Base-by-base conservation (phyloP, 2,797 vertebrate genomes). In the Alosa sapidissima region DNA sequence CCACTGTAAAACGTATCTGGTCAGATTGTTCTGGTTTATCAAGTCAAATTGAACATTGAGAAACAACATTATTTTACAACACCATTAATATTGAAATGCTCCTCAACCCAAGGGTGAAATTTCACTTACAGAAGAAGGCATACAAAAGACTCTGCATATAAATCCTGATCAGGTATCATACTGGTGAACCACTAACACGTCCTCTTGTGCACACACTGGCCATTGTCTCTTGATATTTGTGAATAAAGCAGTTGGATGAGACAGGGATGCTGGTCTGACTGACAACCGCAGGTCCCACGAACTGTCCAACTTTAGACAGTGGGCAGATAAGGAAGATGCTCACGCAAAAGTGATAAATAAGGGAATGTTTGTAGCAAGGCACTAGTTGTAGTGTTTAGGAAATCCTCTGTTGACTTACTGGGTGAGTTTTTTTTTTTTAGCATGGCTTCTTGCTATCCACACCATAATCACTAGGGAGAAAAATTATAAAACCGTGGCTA, bases 291-390 rank as follows among this genome's bases (percentile, higher is more conserved):
- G 81, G 24, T 55, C 13, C 78, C 47, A 88, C 33, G 5, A 83
- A 51, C 0, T 28, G 60, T 55, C 16, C 16, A 55, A 16, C 54
- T 6, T 55, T 19, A 55, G 54, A 21, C 54, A 55, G 55, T 28
- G 24, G 24, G 21, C 58, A 65, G 60, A 62, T 9, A 8, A 62
- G 60, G 11, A 36, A 36, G 11, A 72, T 36, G 28, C 65, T 45
- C 41, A 78, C 1, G 36, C 16, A 45, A 78, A 47, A 41, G n/a
- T n/a, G n/a, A n/a, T n/a, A n/a, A n/a, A n/a, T n/a, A n/a, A 21
- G 19, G 58, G 58, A 60, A n/a, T 60, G n/a, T 87, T 83, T 84
- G 75, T 83, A 90, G 88, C 85, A 94, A 94, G 93, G 93, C 93
- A 94, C 94, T 90, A 87, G 91, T 89, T 88, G 89, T 87, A 86